These are phyloP conservation scores for Ceyx melanurus DNA, from an alignment of 2,113 vertebrate genomes.

Conservation along the genomic window DNA sequence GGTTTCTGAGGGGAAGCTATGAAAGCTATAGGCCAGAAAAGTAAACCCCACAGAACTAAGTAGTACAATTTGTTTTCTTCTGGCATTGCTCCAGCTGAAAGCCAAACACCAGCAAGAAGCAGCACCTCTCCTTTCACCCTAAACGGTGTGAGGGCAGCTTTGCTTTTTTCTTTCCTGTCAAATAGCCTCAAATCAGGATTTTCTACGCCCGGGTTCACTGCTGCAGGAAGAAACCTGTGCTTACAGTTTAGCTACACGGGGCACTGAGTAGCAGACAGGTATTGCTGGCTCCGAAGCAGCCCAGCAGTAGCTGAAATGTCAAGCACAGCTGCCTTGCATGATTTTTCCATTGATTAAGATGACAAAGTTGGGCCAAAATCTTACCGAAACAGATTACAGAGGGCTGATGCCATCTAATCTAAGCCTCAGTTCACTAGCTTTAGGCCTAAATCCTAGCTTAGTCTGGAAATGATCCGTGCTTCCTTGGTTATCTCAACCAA, in stretches of 20 bases:
- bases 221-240: not conserved
- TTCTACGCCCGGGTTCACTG: not conserved
- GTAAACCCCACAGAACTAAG: not conserved
- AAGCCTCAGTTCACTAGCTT: conserved; percentile 45
- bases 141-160: accelerated
- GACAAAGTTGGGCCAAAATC: conserved; percentile 51
- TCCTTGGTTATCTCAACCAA: conserved; percentile 43
- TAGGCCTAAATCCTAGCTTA: conserved; percentile 51
- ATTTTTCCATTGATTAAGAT: conserved; percentile 65
- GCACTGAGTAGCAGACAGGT: conserved; percentile 16
- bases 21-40: not conserved
- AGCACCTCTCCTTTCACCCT: not conserved
- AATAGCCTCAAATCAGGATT: not conserved
- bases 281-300: conserved; percentile 23
- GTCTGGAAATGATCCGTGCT: conserved; percentile 37
- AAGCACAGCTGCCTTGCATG: conserved; percentile 53
- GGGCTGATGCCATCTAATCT: conserved; percentile 58
- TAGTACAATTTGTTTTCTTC: not conserved
- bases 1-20: not conserved
- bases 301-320: not conserved
- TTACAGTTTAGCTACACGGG: not conserved
- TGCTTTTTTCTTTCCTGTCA: not conserved
- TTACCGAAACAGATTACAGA: conserved; percentile 24
- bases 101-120: not conserved
- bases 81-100: not conserved